phyloP scores from a whole-genome alignment of 2,113 vertebrate genomes.

The Oceanites oceanicus region DNA sequence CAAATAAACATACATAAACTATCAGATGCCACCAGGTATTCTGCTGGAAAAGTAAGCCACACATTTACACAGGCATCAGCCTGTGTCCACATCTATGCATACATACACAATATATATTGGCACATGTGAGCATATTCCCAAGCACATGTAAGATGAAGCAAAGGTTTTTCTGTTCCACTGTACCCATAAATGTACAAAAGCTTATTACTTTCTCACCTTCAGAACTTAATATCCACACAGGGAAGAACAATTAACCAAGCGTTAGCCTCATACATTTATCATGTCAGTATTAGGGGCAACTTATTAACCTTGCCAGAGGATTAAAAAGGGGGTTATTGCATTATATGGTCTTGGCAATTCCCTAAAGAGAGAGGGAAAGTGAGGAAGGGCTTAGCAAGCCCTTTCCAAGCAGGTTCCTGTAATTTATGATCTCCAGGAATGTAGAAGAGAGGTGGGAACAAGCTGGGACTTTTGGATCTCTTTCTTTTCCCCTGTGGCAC shows the following conservation, averaged over 20 bases:
- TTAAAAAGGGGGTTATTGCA: not conserved
- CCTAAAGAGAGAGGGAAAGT: not conserved
- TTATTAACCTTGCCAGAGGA: not conserved
- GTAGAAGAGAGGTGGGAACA: not conserved
- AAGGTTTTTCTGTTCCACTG: not conserved
- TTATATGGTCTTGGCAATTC: not conserved
- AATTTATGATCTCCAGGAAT: not conserved
- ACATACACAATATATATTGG: not conserved
- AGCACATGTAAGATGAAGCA: not conserved
- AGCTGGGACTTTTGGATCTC: not conserved
- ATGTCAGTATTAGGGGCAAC: not conserved
- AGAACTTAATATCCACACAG: not conserved
- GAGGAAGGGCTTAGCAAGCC: not conserved
- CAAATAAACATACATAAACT: not conserved
- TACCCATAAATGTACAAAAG: not conserved
- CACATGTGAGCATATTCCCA: fast-evolving
- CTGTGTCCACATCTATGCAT: not conserved
- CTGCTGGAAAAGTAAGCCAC: not conserved
- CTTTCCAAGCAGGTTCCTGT: not conserved
- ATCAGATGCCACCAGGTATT: not conserved
- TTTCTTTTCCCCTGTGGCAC: not conserved
- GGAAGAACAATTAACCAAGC: not conserved
- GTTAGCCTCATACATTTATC: not conserved
- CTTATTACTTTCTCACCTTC: not conserved
- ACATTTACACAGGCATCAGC: not conserved